Base-by-base conservation (phyloP, 1,140 invertebrate genomes). In the Geopemphigus sp. region DNA sequence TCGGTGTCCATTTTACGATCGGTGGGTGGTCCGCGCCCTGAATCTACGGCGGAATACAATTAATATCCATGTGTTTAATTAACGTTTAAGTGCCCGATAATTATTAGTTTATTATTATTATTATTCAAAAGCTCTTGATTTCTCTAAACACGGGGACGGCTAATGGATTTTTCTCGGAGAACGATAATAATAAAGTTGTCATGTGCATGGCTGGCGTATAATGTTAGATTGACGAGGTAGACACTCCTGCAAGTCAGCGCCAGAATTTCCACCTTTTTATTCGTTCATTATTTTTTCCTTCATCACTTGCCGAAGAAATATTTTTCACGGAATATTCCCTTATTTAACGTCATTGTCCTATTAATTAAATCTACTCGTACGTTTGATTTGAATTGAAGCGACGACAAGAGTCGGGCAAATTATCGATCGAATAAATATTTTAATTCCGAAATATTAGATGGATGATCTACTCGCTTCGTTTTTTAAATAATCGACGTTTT, bases 1-100 rank as follows among this genome's bases (percentile, higher is more conserved):
- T 91, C 88, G 59, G 92, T 90, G 85, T 98, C 92, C 96, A 98
- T 98, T 63, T 63, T 59, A 47, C 45, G 57, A 61, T 22, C 50
- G 10, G 32, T 8, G 32, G 32, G n/a, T n/a, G n/a, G n/a, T n/a
- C n/a, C 32, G 32, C 32, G 32, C 32, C 32, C 8, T 39, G 32
- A 39, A 39, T 39, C 3, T 39, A 39, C 3, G 3, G 8, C 32
- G 8, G 8, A 39, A 39, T 39, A 39, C 3, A 39, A 39, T 39
- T 39, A 3, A 8, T 39, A 39, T 39, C 32, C 47, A 80, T 47
- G 54, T 12, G 68, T 54, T 26, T 56, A 66, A 57, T 80, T 39
- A 80, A 66, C 54, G 22, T 19, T 74, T 22, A 10, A n/a, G 3
- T 2, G 10, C 22, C 22, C 2, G 19, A 68, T 47, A 17, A 45